Percentiles rank a stretch among this genome's conserved stretches.
phyloP scores from a whole-genome alignment of 2,797 vertebrate genomes.

The Myripristis murdjan region DNA sequence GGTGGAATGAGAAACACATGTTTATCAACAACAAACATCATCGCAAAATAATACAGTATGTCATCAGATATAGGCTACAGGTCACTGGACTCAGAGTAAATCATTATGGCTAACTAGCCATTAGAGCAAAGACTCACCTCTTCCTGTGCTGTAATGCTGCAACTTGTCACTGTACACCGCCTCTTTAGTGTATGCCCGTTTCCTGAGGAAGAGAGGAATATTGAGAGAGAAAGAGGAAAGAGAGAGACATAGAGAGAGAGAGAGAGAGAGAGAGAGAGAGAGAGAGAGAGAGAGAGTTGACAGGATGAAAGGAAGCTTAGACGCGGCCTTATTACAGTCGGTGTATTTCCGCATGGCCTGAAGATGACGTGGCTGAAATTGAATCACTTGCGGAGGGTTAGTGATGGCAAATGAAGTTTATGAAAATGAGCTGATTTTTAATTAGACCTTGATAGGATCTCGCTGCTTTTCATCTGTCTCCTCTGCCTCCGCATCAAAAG shows the following conservation, averaged over 20 bases:
- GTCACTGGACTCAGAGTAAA: neutral
- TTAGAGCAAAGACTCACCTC: conserved; percentile 89
- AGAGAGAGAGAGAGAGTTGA: conserved; percentile 39
- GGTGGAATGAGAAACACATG: no score
- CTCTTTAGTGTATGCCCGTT: conserved; percentile 97
- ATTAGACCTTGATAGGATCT: conserved; percentile 83
- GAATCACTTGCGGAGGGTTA: conserved; percentile 72
- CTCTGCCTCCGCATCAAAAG: conserved; percentile 78
- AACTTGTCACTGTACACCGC: conserved; percentile 98
- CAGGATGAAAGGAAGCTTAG: conserved; percentile 69
- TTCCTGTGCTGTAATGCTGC: conserved; percentile 97
- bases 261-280: conserved; percentile 14
- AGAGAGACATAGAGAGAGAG: no score
- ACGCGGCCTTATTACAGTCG: conserved; percentile 58
- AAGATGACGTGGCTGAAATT: conserved; percentile 71
- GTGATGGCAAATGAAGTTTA: conserved; percentile 74
- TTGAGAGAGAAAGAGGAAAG: no score
- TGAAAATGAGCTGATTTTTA: conserved; percentile 85
- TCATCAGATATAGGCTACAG: neutral
- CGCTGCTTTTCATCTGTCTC: conserved; percentile 79
- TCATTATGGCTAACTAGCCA: neutral
- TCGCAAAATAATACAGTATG: no score
- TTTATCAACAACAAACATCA: no score
- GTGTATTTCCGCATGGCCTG: conserved; percentile 52
- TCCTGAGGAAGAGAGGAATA: no score